phyloP scores from a whole-genome alignment of 92 coral and sea anemone species.

The Anthopleura xanthogrammica region DNA sequence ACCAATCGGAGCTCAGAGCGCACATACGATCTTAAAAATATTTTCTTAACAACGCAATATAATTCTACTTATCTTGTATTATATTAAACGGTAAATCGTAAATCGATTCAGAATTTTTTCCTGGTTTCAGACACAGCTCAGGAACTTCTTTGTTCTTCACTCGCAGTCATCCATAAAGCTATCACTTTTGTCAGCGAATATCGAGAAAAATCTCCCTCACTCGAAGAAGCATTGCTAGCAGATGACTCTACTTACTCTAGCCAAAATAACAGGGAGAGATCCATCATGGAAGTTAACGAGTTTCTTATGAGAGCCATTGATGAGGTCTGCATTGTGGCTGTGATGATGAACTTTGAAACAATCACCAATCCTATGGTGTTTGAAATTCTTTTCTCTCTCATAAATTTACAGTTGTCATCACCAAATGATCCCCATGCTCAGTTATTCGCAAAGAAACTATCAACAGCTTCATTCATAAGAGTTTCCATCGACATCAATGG shows the following conservation, averaged over 20 bases:
- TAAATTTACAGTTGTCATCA: slow-evolving; percentile 53
- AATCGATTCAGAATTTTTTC: background rate
- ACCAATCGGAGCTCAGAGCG: too few species aligned
- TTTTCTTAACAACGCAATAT: background rate
- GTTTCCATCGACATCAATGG: slow-evolving; percentile 70
- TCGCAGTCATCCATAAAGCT: slow-evolving; percentile 58
- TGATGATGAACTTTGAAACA: slow-evolving; percentile 64
- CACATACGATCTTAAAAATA: background rate
- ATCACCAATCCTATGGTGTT: slow-evolving; percentile 57
- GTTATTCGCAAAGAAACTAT: slow-evolving; percentile 70
- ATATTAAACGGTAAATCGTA: too few species aligned
- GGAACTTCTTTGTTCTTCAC: slow-evolving; percentile 51
- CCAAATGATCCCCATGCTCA: slow-evolving; percentile 12
- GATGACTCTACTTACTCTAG: slow-evolving; percentile 28
- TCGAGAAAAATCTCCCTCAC: slow-evolving; percentile 48
- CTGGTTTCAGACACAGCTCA: slow-evolving; percentile 50
- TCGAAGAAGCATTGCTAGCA: slow-evolving; percentile 62
- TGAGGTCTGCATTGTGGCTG: slow-evolving; percentile 78
- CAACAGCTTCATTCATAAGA: slow-evolving; percentile 70
- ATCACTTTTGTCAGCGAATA: slow-evolving; percentile 41
- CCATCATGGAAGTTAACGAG: slow-evolving; percentile 26
- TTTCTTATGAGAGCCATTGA: slow-evolving; percentile 67
- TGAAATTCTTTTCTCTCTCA: slow-evolving; percentile 64
- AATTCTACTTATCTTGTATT: too few species aligned
- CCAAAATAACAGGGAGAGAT: slow-evolving; percentile 22